Evolutionary conservation across 2,113 vertebrate species (phyloP).

Genomic region (Acanthisitta chloris): DNA sequence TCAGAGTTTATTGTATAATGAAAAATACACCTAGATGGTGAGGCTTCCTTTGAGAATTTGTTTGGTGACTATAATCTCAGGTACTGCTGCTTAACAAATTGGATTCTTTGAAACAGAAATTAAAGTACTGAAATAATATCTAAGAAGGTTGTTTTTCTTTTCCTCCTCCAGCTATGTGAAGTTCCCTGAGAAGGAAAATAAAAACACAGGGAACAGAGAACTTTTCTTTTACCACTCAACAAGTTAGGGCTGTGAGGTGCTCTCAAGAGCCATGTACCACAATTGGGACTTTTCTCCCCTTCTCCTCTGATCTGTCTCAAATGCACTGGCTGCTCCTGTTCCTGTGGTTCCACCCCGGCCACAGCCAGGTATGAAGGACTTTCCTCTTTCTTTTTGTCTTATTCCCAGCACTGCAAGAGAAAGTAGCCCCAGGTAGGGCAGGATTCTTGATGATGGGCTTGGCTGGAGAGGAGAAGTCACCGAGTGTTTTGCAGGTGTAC

Average conservation of each 20-base stretch:
- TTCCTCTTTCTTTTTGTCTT: not conserved
- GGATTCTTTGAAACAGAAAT: conserved; percentile 49
- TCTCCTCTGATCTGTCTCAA: not conserved
- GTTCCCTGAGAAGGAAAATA: not conserved
- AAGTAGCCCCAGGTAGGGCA: not conserved
- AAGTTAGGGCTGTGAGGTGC: not conserved
- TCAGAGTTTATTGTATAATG: conserved; percentile 17
- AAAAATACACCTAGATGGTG: conserved; percentile 51
- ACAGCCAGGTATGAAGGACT: not conserved
- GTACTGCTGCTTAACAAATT: conserved; percentile 56
- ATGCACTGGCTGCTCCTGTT: not conserved
- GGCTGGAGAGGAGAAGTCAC: not conserved
- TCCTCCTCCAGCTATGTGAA: not conserved
- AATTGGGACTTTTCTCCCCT: not conserved
- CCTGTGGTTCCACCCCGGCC: not conserved
- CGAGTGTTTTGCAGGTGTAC: not conserved
- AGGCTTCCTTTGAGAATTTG: conserved; percentile 52
- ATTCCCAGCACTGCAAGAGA: not conserved
- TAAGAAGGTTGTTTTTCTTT: conserved; percentile 2
- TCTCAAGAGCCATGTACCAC: not conserved
- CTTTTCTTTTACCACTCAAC: not conserved
- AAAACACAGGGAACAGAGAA: not conserved
- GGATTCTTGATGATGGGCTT: not conserved
- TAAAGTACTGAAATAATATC: conserved; percentile 30
- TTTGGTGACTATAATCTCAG: conserved; percentile 40